phyloP scores from a whole-genome alignment of 1,140 invertebrate genomes.

The Procambarus clarkii region DNA sequence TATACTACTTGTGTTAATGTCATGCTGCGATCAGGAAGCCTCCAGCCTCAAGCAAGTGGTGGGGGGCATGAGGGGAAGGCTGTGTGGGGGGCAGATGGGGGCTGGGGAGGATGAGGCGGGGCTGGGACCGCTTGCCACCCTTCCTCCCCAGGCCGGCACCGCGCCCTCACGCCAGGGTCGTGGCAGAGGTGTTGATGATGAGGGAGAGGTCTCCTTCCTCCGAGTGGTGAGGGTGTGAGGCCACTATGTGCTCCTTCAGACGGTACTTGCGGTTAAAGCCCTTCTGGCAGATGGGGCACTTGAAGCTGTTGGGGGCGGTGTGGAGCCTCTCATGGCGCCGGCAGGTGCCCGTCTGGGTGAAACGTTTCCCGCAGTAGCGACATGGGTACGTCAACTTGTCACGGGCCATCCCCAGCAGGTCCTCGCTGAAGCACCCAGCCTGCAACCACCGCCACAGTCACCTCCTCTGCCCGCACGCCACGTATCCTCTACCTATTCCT shows the following conservation, averaged over 20 bases:
- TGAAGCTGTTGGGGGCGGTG: constrained; percentile 85
- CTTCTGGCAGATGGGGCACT: constrained; percentile 88
- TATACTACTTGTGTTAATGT: constrained; percentile 12
- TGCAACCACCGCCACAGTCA: constrained; percentile 59
- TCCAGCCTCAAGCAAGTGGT: not conserved
- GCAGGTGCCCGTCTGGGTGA: constrained; percentile 85
- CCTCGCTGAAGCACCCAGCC: constrained; percentile 66
- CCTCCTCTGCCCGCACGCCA: constrained; percentile 1
- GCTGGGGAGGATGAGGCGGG: not conserved
- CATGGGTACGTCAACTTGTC: constrained; percentile 78
- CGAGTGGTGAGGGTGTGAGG: constrained; percentile 79
- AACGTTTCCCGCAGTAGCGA: constrained; percentile 83
- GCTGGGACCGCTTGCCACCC: not conserved
- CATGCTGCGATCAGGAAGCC: constrained; percentile 15
- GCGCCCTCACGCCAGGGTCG: constrained; percentile 64
- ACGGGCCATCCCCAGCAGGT: constrained; percentile 42
- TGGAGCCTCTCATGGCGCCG: constrained; percentile 91
- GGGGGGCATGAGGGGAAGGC: not conserved
- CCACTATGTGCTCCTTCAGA: constrained; percentile 83
- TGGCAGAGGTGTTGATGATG: constrained; percentile 70
- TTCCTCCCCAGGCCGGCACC: constrained; percentile 31
- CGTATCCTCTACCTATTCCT: too few relatives aligned
- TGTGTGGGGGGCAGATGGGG: not conserved
- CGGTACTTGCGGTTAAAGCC: constrained; percentile 91
- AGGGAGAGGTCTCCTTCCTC: constrained; percentile 64